These are phyloP conservation scores for Sogatella furcifera DNA, from an alignment of 1,140 invertebrate species.

Conservation along the genomic window DNA sequence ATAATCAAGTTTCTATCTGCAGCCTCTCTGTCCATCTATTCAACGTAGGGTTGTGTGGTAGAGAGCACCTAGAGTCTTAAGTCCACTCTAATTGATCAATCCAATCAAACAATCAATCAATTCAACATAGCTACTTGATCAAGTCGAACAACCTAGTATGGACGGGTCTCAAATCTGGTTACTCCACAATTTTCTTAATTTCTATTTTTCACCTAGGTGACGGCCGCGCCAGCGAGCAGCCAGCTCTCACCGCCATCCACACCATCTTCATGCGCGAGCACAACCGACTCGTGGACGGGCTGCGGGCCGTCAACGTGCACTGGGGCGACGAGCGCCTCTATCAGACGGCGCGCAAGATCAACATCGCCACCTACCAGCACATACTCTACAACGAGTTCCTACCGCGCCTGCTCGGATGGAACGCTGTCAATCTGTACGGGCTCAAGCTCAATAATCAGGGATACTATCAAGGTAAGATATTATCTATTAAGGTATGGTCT, in stretches of 20 bases:
- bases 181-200: too few species aligned
- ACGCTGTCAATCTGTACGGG: constrained; percentile 75
- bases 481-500: too few species aligned
- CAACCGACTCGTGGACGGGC: constrained; percentile 70
- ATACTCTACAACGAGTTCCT: constrained; percentile 83
- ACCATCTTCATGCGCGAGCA: constrained; percentile 83
- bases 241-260: constrained; percentile 75
- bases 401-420: constrained; percentile 70
- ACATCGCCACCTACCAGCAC: constrained; percentile 73
- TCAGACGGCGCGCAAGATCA: constrained; percentile 76
- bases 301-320: constrained; percentile 66
- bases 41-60: too few species aligned
- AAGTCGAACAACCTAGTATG: too few species aligned
- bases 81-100: too few species aligned
- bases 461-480: constrained; percentile 59
- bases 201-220: constrained; percentile 48
- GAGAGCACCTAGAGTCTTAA: too few species aligned
- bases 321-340: constrained; percentile 81
- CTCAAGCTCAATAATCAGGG: constrained; percentile 76
- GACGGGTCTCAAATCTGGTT: too few species aligned
- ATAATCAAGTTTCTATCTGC: too few species aligned
- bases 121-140: too few species aligned
- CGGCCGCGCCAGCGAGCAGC: constrained; percentile 71
- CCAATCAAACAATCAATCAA: too few species aligned
- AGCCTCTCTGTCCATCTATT: too few species aligned